These are phyloP conservation scores for Elephas maximus DNA, from an alignment of 2,113 vertebrate species.

Conservation along the genomic window DNA sequence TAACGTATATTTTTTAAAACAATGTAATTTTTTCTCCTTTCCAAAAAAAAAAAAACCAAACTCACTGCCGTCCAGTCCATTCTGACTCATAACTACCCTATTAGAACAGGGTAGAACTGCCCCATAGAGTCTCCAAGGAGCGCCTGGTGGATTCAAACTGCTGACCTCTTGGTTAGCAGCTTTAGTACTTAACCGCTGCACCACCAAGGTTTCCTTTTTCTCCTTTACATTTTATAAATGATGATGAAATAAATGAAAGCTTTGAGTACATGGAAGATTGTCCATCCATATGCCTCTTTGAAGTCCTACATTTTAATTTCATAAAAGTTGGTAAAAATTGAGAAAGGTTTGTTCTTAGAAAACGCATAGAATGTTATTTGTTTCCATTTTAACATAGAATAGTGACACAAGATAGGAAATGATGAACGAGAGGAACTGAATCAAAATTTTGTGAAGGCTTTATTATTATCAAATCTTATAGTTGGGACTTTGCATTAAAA, in stretches of 20 bases:
- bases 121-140: no score
- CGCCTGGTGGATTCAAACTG: no score
- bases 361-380: background rate
- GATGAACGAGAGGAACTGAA: constrained; percentile 41
- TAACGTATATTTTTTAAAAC: constrained; percentile 24
- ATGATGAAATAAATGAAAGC: background rate
- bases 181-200: no score
- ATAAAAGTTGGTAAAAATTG: background rate
- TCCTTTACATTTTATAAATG: constrained; percentile 16
- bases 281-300: background rate
- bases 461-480: constrained; percentile 13
- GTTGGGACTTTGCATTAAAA: constrained; percentile 25
- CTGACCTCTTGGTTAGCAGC: no score
- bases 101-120: no score
- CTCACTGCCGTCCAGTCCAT: no score
- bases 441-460: background rate
- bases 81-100: no score
- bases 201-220: background rate
- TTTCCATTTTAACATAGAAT: constrained; percentile 59
- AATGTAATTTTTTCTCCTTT: constrained; percentile 24
- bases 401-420: constrained; percentile 34
- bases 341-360: background rate
- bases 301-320: constrained; percentile 32
- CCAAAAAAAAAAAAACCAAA: no score
- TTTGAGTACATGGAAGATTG: background rate